A percentile compares a stretch with the other conserved stretches of the same genome.
These are phyloP conservation scores for Cinclus mexicanus DNA, from an alignment of 2,113 vertebrate genomes.

Conservation along the genomic window DNA sequence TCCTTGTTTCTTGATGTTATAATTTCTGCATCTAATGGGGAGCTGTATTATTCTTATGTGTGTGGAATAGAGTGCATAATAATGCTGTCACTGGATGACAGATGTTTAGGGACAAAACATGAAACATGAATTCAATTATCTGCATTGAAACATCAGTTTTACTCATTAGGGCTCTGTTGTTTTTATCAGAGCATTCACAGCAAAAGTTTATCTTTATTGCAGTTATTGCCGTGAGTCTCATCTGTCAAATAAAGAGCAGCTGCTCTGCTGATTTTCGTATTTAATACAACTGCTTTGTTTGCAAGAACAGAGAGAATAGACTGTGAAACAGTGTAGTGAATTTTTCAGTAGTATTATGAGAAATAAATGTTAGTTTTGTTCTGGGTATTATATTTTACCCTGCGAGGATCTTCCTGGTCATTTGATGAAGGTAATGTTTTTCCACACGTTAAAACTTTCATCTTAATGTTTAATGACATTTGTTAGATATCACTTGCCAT, in stretches of 20 bases:
- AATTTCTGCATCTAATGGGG: not conserved
- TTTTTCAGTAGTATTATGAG: constrained; percentile 59
- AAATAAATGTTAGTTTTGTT: constrained; percentile 58
- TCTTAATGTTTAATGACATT: constrained; percentile 46
- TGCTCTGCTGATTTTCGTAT: constrained; percentile 40
- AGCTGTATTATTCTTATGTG: not conserved
- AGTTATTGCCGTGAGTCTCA: constrained; percentile 43
- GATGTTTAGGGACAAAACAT: constrained; percentile 41
- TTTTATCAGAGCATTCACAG: constrained; percentile 69
- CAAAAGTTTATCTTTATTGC: constrained; percentile 69
- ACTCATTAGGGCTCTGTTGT: constrained; percentile 38
- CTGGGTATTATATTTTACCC: constrained; percentile 23
- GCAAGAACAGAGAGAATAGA: constrained; percentile 27
- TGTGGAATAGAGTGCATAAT: not conserved
- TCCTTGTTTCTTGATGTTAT: not conserved
- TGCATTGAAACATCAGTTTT: constrained; percentile 55
- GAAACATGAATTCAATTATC: constrained; percentile 59
- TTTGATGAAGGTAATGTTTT: constrained; percentile 58
- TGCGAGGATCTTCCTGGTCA: not conserved
- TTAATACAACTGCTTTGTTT: constrained; percentile 43
- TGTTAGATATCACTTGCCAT: not conserved
- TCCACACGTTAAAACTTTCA: constrained; percentile 1
- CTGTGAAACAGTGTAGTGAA: constrained; percentile 40
- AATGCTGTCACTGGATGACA: not conserved
- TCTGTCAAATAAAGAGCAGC: constrained; percentile 62